Evolutionary conservation across 2,797 vertebrate species (phyloP).

Genomic region (Cetoscarus ocellatus): DNA sequence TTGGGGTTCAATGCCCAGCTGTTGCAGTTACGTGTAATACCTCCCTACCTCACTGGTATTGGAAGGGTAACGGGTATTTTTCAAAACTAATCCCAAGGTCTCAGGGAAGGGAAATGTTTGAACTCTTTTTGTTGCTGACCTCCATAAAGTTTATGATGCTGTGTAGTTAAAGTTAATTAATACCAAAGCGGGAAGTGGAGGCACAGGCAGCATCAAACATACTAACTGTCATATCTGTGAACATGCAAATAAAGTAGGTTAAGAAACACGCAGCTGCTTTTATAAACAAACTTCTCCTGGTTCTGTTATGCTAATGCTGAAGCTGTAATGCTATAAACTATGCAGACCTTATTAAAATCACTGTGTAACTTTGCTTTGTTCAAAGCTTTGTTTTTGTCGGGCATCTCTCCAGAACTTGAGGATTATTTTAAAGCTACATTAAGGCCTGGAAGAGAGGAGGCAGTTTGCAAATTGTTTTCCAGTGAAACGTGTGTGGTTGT

Average conservation of each 20-base stretch:
- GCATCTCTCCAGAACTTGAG: conserved; percentile 23
- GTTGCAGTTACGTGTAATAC: too few species aligned
- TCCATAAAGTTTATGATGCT: neutral
- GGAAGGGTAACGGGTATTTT: neutral
- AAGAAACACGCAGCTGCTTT: neutral
- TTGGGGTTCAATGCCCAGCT: too few species aligned
- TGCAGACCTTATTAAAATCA: conserved; percentile 17
- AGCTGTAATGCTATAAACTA: conserved; percentile 8
- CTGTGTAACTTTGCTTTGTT: conserved; percentile 16
- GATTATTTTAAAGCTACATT: conserved; percentile 51
- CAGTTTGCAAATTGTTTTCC: conserved; percentile 64
- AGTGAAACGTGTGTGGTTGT: conserved; percentile 64
- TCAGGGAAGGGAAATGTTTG: neutral
- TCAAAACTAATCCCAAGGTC: neutral
- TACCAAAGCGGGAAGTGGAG: conserved; percentile 31
- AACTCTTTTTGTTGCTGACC: neutral
- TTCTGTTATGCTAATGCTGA: conserved; percentile 1
- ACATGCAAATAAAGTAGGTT: neutral
- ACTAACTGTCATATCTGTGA: conserved; percentile 19
- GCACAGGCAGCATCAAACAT: neutral
- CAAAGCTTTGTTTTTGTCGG: conserved; percentile 35
- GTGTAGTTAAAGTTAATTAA: conserved; percentile 54
- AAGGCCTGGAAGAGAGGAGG: conserved; percentile 32
- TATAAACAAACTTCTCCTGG: neutral
- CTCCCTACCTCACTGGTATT: neutral